These are phyloP conservation scores for Drosophila austrosaltans DNA, from an alignment of 2,888 invertebrate genomes.

Conservation along the genomic window DNA sequence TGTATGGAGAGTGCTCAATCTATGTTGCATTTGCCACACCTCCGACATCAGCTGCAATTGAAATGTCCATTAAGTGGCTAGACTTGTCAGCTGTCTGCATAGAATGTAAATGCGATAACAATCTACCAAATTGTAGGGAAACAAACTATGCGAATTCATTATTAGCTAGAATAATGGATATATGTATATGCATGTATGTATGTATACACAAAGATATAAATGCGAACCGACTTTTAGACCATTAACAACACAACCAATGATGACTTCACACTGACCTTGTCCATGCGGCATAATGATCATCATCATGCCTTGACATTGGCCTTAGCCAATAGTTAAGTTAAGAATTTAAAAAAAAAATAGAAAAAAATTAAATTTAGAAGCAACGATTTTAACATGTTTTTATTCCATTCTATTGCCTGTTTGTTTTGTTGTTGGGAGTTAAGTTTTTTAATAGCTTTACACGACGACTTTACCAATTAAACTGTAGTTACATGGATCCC, in stretches of 20 bases:
- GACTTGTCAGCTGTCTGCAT: slow-evolving; percentile 47
- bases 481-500: slow-evolving; percentile 16
- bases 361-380: slow-evolving; percentile 11
- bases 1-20: slow-evolving; percentile 46
- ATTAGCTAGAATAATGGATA: slow-evolving; percentile 13
- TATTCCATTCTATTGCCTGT: neutral
- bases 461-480: slow-evolving; percentile 14
- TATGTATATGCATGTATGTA: neutral
- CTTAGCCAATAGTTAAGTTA: neutral
- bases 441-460: slow-evolving; percentile 7
- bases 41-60: slow-evolving; percentile 44
- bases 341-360: neutral
- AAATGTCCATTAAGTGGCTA: slow-evolving; percentile 40
- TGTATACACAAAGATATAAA: neutral
- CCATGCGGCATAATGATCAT: slow-evolving; percentile 17
- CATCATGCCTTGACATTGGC: slow-evolving; percentile 46
- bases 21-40: slow-evolving; percentile 34
- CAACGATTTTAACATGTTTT: neutral
- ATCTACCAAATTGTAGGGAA: slow-evolving; percentile 38
- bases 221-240: slow-evolving; percentile 20
- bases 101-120: slow-evolving; percentile 54
- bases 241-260: slow-evolving; percentile 31
- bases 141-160: slow-evolving; percentile 8
- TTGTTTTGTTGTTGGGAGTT: slow-evolving; percentile 17
- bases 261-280: slow-evolving; percentile 54